phyloP scores from a whole-genome alignment of 2,888 invertebrate species.

The Trachelus stipa region DNA sequence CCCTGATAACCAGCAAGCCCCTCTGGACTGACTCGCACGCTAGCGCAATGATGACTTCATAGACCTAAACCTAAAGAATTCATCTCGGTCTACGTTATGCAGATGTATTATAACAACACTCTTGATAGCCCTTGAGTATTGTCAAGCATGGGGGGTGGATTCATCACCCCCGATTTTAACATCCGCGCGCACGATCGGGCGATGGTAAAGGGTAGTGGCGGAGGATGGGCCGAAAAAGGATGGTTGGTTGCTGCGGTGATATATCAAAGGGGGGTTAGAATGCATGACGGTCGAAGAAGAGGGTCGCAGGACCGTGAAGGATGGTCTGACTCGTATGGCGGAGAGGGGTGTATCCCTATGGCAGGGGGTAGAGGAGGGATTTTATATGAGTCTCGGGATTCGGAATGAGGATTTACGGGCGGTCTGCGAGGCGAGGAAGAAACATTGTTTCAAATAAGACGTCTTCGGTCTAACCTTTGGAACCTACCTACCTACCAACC shows the following conservation, averaged over 20 bases:
- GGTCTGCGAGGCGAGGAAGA: constrained; percentile 45
- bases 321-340: constrained; percentile 16
- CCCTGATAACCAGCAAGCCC: not conserved
- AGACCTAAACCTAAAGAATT: not conserved
- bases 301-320: constrained; percentile 15
- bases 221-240: constrained; percentile 8
- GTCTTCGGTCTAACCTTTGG: constrained; percentile 46
- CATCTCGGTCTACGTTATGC: not conserved
- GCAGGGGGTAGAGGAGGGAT: constrained; percentile 37
- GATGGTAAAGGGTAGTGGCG: constrained; percentile 6
- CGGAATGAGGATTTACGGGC: constrained; percentile 65
- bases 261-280: constrained; percentile 52
- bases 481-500: constrained; percentile 26
- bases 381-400: constrained; percentile 64
- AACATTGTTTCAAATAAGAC: constrained; percentile 66
- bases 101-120: not conserved
- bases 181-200: not conserved
- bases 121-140: not conserved
- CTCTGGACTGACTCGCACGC: not conserved
- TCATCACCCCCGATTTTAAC: not conserved
- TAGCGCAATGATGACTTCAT: not conserved
- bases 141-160: not conserved
- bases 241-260: constrained; percentile 38
- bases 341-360: constrained; percentile 38
- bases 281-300: constrained; percentile 40